Evolutionary conservation across 1,140 invertebrate genomes (phyloP), one percentile per base, ranked within the genome.

Genomic region (Leptinotarsa undecemlineata): DNA sequence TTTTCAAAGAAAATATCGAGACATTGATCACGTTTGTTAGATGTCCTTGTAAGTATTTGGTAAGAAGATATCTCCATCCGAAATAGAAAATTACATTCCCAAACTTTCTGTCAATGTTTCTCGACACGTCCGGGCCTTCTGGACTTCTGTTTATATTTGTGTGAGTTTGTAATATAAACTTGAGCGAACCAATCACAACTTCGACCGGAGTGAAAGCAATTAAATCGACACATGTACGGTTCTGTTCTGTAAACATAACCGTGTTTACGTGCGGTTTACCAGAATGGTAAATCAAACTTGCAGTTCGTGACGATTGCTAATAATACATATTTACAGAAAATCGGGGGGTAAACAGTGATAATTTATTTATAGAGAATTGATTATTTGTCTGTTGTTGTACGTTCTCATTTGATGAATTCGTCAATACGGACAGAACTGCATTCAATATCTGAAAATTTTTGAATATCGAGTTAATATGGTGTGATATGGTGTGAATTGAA

Each of bases 91-190:
- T n/a, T n/a, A 57, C 51, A 57, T 57, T 17, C 51, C 51, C 51
- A 19, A 57, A 57, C 51, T 17, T 57, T 57, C n/a, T 19, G 15
- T 57, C 51, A 57, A 17, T 57, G 51, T 19, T 57, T 15, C 15
- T 17, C 51, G 17, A 57, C 51, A 57, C 51, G 51, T 57, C 51
- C 51, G 15, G 6, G 51, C 4, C 51, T 57, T 57, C 51, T 57
- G 51, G 4, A 57, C 15, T 57, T 57, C 51, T n/a, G 51, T 57
- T 57, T 57, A 17, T 19, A n/a, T 57, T 57, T 19, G 51, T 57
- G n/a, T 57, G n/a, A 57, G n/a, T 57, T 57, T 57, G 51, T 57
- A 57, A 17, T 57, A 57, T 57, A 57, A 57, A 57, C 51, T 57
- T 57, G 51, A 19, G 51, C 6, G 15, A 57, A 57, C 51, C 51